These are phyloP conservation scores for Coecobrya sp. DNA, from an alignment of 2,888 invertebrate genomes.

Conservation along the genomic window DNA sequence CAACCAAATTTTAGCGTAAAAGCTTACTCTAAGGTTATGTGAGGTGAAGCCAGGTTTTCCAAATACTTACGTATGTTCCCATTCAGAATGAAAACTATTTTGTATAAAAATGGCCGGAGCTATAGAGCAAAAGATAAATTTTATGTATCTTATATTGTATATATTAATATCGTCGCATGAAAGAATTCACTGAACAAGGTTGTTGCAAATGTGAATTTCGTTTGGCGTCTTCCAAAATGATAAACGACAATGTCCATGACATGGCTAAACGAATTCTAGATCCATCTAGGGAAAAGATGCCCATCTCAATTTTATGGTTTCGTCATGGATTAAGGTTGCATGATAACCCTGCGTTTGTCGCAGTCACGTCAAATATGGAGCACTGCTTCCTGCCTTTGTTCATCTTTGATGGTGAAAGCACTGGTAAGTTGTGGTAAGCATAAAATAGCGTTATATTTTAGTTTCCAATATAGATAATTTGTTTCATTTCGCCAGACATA, in stretches of 20 bases:
- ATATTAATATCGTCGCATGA: too few relatives aligned
- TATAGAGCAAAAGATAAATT: too few relatives aligned
- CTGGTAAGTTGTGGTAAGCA: too few relatives aligned
- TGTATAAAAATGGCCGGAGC: too few relatives aligned
- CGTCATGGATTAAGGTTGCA: conserved; percentile 92
- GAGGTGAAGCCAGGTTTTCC: too few relatives aligned
- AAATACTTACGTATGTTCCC: too few relatives aligned
- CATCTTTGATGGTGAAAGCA: conserved; percentile 93
- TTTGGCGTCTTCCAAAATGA: neutral
- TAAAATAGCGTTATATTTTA: neutral
- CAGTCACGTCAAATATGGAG: conserved; percentile 88
- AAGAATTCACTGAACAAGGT: neutral
- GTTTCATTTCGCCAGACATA: conserved; percentile 58
- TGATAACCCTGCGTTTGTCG: conserved; percentile 91
- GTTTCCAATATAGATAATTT: neutral
- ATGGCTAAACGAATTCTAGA: neutral
- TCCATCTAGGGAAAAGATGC: neutral
- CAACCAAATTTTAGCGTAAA: too few relatives aligned
- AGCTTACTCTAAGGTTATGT: too few relatives aligned
- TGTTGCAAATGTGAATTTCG: too few relatives aligned
- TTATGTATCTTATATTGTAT: too few relatives aligned
- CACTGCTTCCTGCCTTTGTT: conserved; percentile 90
- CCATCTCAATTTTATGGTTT: conserved; percentile 90
- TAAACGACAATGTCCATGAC: neutral
- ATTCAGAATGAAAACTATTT: too few relatives aligned